These are phyloP conservation scores for Echinometra lucunter DNA, from an alignment of 53 echinoderm and acorn worm genomes.

Conservation along the genomic window DNA sequence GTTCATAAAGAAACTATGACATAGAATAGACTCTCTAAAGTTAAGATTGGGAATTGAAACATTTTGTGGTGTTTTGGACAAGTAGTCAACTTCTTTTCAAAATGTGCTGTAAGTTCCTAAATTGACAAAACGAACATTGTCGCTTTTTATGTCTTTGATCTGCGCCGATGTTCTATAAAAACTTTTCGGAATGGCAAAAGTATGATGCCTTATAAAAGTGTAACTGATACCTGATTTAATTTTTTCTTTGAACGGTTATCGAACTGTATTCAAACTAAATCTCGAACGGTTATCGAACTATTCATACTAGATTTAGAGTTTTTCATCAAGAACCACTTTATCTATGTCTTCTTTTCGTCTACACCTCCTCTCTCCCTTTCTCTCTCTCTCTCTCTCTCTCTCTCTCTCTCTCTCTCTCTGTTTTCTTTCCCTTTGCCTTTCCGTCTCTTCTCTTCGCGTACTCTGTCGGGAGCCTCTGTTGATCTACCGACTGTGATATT, in stretches of 20 bases:
- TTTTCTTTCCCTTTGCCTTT: too few relatives aligned
- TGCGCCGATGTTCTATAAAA: background rate
- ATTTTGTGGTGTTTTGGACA: too few relatives aligned
- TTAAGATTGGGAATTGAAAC: too few relatives aligned
- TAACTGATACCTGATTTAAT: too few relatives aligned
- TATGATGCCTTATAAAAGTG: background rate
- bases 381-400: too few relatives aligned
- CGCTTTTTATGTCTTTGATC: background rate
- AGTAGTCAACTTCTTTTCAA: too few relatives aligned
- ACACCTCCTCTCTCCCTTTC: background rate
- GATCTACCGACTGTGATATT: background rate
- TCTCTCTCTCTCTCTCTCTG: background rate
- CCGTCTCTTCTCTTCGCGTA: background rate
- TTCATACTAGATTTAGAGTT: too few relatives aligned
- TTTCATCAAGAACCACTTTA: background rate
- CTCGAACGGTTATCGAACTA: too few relatives aligned
- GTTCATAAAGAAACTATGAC: too few relatives aligned
- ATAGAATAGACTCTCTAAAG: too few relatives aligned
- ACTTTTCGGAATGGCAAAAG: background rate
- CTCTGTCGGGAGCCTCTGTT: background rate
- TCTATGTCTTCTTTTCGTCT: background rate
- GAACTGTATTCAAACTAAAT: too few relatives aligned
- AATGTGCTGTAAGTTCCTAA: background rate
- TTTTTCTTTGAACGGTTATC: too few relatives aligned
- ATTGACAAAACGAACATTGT: background rate